Conservation (phyloP, 2,113 vertebrate genomes). For the Paedocypris sp. region DNA sequence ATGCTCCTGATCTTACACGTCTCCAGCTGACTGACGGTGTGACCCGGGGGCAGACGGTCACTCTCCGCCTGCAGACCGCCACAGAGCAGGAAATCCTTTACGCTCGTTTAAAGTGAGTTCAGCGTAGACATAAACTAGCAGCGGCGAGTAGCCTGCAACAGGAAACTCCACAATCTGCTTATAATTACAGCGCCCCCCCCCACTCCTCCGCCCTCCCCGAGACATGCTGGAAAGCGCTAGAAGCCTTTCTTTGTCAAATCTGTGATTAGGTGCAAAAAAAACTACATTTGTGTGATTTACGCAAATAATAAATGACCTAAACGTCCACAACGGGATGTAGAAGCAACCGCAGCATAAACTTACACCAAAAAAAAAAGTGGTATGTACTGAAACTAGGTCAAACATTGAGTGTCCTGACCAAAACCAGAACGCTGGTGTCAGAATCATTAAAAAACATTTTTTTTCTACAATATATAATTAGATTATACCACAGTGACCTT, state of each 20-base stretch:
- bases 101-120: background rate
- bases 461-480: too few relatives aligned
- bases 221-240: conserved; percentile 1
- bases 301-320: background rate
- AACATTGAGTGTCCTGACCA: too few relatives aligned
- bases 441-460: too few relatives aligned
- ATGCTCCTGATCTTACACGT: conserved; percentile 91
- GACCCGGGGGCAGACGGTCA: conserved; percentile 80
- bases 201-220: conserved; percentile 7
- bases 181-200: conserved; percentile 63
- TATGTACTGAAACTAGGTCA: background rate
- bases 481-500: background rate
- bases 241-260: background rate
- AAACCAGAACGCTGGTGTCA: too few relatives aligned
- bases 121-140: too few relatives aligned
- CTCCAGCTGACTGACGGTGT: conserved; percentile 85
- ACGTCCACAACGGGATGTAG: background rate
- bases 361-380: background rate
- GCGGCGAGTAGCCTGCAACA: conserved; percentile 64
- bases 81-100: conserved; percentile 5
- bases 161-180: conserved; percentile 81
- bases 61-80: conserved; percentile 57
- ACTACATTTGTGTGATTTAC: background rate
- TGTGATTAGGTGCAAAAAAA: conserved; percentile 2
- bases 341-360: background rate